Evolutionary conservation across 2,888 invertebrate species (phyloP).

Genomic region (Netelia fuscicornis): DNA sequence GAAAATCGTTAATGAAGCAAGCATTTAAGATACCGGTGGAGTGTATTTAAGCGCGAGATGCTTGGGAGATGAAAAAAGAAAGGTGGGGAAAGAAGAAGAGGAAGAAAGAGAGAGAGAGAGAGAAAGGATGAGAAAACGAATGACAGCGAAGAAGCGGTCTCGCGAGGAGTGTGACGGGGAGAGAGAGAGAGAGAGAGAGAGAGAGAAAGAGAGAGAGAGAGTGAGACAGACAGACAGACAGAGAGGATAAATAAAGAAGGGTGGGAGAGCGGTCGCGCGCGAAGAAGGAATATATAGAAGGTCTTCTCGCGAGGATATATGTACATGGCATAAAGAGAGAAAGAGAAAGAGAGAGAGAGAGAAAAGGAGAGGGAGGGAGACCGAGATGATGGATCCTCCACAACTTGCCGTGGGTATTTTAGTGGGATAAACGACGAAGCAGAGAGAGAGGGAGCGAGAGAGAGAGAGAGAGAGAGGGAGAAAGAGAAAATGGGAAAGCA

Average conservation of each 20-base stretch:
- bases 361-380: neutral
- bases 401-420: conserved; percentile 62
- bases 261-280: conserved; percentile 20
- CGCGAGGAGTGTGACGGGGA: conserved; percentile 10
- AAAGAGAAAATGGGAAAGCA: conserved; percentile 7
- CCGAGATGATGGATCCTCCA: conserved; percentile 57
- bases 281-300: conserved; percentile 20
- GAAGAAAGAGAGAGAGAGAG: neutral
- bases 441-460: conserved; percentile 22
- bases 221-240: neutral
- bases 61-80: conserved; percentile 6
- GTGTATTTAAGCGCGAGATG: conserved; percentile 15
- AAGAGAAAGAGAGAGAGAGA: conserved; percentile 3
- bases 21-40: conserved; percentile 47
- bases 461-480: conserved; percentile 16
- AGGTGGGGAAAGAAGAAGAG: conserved; percentile 8
- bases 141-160: conserved; percentile 22
- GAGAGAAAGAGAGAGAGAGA: neutral
- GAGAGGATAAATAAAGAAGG: neutral
- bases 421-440: conserved; percentile 57
- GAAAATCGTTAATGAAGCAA: conserved; percentile 59
- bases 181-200: neutral
- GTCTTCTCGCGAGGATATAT: conserved; percentile 30
- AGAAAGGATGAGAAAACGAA: conserved; percentile 15
- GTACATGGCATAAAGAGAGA: conserved; percentile 26